phyloP scores from a whole-genome alignment of 2,797 vertebrate genomes.

The Sternarchorhynchus goeldii region DNA sequence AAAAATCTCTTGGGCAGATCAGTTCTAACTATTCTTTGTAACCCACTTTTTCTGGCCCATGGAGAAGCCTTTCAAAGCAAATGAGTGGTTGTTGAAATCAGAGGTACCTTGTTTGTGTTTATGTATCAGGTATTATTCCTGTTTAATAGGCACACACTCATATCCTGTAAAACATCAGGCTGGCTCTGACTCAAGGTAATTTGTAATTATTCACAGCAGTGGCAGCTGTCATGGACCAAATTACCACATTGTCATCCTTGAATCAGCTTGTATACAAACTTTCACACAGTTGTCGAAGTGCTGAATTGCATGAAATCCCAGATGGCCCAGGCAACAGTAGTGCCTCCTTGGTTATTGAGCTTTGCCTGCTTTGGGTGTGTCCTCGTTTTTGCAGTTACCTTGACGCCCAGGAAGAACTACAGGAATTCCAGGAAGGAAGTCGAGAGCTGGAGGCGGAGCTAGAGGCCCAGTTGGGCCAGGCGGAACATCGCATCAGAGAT shows the following conservation, averaged over 20 bases:
- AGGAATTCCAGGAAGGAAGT: conserved; percentile 98
- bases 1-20: conserved; percentile 1
- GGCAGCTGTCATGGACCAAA: conserved; percentile 8
- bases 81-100: not conserved
- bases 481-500: conserved; percentile 92
- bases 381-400: conserved; percentile 79
- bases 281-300: not conserved
- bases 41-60: not conserved
- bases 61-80: not conserved
- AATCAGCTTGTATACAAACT: not conserved
- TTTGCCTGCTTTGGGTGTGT: conserved; percentile 41
- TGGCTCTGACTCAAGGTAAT: conserved; percentile 8
- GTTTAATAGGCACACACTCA: not conserved
- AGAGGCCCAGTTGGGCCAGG: conserved; percentile 92
- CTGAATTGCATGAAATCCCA: conserved; percentile 13
- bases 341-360: conserved; percentile 28
- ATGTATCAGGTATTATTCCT: not conserved
- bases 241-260: conserved; percentile 1
- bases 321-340: conserved; percentile 44
- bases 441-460: conserved; percentile 95
- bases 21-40: not conserved
- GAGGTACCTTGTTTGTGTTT: conserved; percentile 27
- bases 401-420: conserved; percentile 94
- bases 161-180: conserved; percentile 6
- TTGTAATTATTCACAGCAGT: conserved; percentile 27